phyloP scores from a whole-genome alignment of 1,140 invertebrate genomes.

The Zaprionus davidi region DNA sequence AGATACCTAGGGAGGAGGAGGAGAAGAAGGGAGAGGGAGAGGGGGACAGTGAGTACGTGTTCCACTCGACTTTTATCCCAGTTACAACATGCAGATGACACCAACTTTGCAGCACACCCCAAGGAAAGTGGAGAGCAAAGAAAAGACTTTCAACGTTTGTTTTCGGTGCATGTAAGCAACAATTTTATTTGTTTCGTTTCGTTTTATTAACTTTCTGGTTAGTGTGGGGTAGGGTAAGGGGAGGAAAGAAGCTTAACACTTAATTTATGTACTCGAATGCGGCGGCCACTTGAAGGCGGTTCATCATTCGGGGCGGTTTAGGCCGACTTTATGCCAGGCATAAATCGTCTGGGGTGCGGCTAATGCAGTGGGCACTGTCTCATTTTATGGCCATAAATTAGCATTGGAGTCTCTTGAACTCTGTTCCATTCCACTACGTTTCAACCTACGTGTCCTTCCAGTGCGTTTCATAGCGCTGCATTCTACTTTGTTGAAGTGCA shows the following conservation, averaged over 20 bases:
- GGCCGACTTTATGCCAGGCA: slow-evolving; percentile 55
- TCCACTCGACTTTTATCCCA: neutral
- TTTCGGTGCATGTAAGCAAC: slow-evolving; percentile 50
- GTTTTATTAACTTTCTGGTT: slow-evolving; percentile 27
- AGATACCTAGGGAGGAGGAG: neutral
- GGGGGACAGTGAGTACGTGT: neutral
- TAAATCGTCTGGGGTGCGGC: slow-evolving; percentile 68
- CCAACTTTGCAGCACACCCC: neutral
- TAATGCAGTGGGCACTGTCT: slow-evolving; percentile 31
- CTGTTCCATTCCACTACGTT: neutral
- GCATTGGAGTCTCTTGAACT: slow-evolving; percentile 45
- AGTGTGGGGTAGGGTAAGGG: neutral
- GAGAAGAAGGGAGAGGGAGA: neutral
- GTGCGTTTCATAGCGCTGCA: neutral
- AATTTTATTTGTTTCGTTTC: slow-evolving; percentile 60
- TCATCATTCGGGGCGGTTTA: slow-evolving; percentile 50
- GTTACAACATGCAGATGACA: slow-evolving; percentile 8
- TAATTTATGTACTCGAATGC: slow-evolving; percentile 61
- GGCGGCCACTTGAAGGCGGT: slow-evolving; percentile 39
- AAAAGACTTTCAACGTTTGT: slow-evolving; percentile 7
- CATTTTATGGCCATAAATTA: slow-evolving; percentile 62
- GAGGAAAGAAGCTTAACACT: slow-evolving; percentile 49
- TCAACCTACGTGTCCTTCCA: neutral
- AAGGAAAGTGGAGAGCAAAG: slow-evolving; percentile 1
- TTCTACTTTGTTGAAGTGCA: slow-evolving; percentile 13